A percentile compares a stretch with the other conserved stretches of the same genome.
phyloP scores from a whole-genome alignment of 1,140 invertebrate genomes.

The Panonychus citri region DNA sequence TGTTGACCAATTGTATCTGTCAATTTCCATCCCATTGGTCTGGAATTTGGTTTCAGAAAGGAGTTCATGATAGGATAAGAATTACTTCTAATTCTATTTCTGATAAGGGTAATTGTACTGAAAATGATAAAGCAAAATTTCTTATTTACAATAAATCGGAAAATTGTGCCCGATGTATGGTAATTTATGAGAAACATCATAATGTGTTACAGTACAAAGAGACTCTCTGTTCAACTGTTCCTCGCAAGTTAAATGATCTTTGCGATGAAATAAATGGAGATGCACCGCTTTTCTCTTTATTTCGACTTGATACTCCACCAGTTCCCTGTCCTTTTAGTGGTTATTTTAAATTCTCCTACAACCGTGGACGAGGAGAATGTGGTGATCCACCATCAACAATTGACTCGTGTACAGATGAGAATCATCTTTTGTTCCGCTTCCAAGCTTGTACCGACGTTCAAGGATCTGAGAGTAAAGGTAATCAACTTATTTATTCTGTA shows the following conservation, averaged over 20 bases:
- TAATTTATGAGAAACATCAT: conserved; percentile 70
- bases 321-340: conserved; percentile 24
- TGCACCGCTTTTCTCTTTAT: conserved; percentile 10
- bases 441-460: conserved; percentile 72
- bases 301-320: conserved; percentile 17
- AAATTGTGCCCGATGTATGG: conserved; percentile 36
- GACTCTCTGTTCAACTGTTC: conserved; percentile 23
- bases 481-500: too few relatives aligned
- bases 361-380: conserved; percentile 47
- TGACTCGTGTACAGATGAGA: conserved; percentile 57
- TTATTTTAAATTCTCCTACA: conserved; percentile 49
- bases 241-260: conserved; percentile 5
- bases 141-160: conserved; percentile 41
- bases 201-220: conserved; percentile 88
- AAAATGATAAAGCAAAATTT: conserved; percentile 44
- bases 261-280: conserved; percentile 18
- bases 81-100: conserved; percentile 19
- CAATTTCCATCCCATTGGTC: conserved; percentile 14
- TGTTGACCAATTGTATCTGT: too few relatives aligned
- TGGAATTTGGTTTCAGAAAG: conserved; percentile 17
- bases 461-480: conserved; percentile 36
- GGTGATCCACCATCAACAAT: conserved; percentile 43
- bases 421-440: conserved; percentile 51
- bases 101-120: conserved; percentile 45
- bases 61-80: conserved; percentile 12